Conservation (phyloP, 30 jellyfish, hydroid and myxozoan species). For the Pelagia noctiluca region DNA sequence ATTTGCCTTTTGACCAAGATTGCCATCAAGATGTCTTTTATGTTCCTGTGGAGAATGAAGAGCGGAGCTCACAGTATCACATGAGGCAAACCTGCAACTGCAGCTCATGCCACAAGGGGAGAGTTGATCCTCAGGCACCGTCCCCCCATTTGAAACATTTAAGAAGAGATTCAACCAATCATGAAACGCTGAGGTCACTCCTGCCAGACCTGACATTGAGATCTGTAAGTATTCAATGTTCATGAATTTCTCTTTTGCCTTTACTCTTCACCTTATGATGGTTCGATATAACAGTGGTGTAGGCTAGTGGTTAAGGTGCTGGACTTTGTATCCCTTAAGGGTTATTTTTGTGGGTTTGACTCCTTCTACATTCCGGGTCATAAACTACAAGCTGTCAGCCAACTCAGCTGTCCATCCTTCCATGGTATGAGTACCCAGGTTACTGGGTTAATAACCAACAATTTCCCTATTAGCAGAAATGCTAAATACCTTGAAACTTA, state of each 20-base stretch:
- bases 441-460: too few relatives aligned
- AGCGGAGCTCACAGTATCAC: slow-evolving; percentile 47
- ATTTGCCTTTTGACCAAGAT: slow-evolving; percentile 43
- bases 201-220: slow-evolving; percentile 29
- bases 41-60: slow-evolving; percentile 58
- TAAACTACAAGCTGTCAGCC: too few relatives aligned
- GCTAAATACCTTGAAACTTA: too few relatives aligned
- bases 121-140: slow-evolving; percentile 44
- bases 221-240: slow-evolving; percentile 9
- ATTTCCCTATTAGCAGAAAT: too few relatives aligned
- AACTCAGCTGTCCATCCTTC: too few relatives aligned
- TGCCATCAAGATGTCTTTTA: slow-evolving; percentile 67
- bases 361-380: too few relatives aligned
- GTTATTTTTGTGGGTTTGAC: too few relatives aligned
- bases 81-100: slow-evolving; percentile 58
- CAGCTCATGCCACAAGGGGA: slow-evolving; percentile 70
- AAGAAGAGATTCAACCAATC: slow-evolving; percentile 24
- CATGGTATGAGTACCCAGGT: too few relatives aligned
- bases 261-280: neutral
- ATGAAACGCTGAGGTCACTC: slow-evolving; percentile 53
- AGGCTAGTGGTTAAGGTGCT: too few relatives aligned
- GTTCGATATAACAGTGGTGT: too few relatives aligned
- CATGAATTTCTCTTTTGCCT: neutral
- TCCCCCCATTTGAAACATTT: neutral
- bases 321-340: too few relatives aligned